phyloP scores from a whole-genome alignment of 2,113 vertebrate genomes.

The Xenopus laevis region DNA sequence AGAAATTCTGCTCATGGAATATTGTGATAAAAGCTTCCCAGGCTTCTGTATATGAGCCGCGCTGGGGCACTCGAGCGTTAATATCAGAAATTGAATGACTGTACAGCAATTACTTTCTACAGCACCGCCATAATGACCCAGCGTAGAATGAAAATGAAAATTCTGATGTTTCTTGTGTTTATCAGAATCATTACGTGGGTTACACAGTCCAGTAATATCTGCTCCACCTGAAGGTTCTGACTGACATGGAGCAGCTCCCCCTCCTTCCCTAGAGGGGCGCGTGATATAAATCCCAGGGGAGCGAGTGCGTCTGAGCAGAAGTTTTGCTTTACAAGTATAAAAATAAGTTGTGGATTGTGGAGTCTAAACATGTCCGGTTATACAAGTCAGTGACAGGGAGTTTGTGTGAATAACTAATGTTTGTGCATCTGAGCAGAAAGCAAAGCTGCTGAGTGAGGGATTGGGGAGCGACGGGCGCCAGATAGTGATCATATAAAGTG shows the following conservation, averaged over 20 bases:
- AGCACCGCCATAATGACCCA: not conserved
- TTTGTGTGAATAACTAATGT: conserved; percentile 15
- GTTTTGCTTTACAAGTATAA: too few species aligned
- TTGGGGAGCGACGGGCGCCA: not conserved
- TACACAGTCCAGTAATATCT: too few species aligned
- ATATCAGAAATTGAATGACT: not conserved
- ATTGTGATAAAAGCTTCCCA: conserved; percentile 1
- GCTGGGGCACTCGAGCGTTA: not conserved
- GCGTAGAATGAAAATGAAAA: too few species aligned
- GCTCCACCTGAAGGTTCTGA: too few species aligned
- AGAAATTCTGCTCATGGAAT: not conserved
- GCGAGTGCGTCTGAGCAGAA: too few species aligned
- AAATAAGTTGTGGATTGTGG: too few species aligned
- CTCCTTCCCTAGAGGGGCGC: too few species aligned
- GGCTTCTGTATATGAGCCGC: not conserved
- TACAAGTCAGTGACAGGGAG: conserved; percentile 36
- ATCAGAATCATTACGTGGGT: too few species aligned
- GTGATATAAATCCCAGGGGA: too few species aligned
- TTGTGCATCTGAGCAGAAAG: conserved; percentile 12
- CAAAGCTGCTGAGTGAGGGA: not conserved
- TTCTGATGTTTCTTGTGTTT: too few species aligned
- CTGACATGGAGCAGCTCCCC: too few species aligned
- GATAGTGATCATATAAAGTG: conserved; percentile 4
- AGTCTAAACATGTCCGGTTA: conserved; percentile 14
- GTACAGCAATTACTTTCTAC: not conserved